Conservation (phyloP, 92 coral and sea anemone genomes). For the Palythoa grandis region DNA sequence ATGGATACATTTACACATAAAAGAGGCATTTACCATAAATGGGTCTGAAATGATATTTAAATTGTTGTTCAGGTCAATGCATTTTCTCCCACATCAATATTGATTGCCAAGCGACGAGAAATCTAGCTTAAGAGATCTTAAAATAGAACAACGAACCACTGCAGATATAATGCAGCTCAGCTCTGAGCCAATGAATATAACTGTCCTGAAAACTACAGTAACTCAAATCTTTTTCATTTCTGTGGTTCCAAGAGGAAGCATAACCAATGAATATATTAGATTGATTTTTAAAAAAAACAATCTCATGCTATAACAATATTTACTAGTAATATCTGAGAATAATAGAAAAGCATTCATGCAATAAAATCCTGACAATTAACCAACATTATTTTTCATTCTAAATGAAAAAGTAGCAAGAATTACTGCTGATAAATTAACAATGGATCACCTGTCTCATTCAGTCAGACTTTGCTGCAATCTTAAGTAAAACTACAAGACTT, state of each 20-base stretch:
- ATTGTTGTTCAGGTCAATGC: too few species aligned
- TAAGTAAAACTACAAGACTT: not conserved
- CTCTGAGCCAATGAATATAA: too few species aligned
- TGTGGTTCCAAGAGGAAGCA: not conserved
- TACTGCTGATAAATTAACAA: not conserved
- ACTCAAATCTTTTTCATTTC: too few species aligned
- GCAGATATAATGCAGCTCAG: too few species aligned
- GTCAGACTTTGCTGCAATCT: not conserved
- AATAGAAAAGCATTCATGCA: not conserved
- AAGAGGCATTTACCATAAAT: not conserved
- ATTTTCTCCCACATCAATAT: too few species aligned
- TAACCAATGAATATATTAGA: not conserved
- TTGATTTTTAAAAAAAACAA: not conserved
- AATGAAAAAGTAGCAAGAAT: not conserved
- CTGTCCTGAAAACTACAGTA: too few species aligned
- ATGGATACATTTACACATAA: too few species aligned
- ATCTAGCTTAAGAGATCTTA: not conserved
- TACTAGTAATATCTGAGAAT: not conserved
- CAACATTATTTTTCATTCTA: not conserved
- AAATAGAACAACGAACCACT: too few species aligned
- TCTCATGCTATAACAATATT: not conserved
- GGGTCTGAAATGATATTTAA: not conserved
- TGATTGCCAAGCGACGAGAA: not conserved
- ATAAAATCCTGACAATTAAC: not conserved
- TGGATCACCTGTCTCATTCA: conserved; percentile 17